These are phyloP conservation scores for Calephelis virginiensis DNA, from an alignment of 1,140 invertebrate genomes.

Conservation along the genomic window DNA sequence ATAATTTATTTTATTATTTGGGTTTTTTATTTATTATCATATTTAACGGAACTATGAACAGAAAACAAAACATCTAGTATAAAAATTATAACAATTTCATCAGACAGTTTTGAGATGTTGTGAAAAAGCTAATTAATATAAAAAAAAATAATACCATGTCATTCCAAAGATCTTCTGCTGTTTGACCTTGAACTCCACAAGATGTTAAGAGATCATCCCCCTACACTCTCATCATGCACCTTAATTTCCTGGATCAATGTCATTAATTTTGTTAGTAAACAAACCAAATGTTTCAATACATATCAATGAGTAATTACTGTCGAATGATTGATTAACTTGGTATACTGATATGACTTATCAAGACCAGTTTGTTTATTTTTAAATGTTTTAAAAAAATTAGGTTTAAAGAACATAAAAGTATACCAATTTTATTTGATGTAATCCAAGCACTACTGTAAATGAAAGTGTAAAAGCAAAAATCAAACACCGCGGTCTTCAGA, in stretches of 20 bases:
- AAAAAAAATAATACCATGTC: conserved; percentile 57
- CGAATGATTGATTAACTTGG: not conserved
- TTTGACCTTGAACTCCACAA: conserved; percentile 44
- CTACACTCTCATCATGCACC: conserved; percentile 67
- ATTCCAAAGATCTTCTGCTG: conserved; percentile 64
- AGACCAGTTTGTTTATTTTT: not conserved
- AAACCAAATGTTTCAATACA: conserved; percentile 31
- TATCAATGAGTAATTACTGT: conserved; percentile 9
- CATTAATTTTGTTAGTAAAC: conserved; percentile 61
- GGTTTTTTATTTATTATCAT: too few species aligned
- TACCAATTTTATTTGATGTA: conserved; percentile 26
- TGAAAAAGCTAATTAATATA: not conserved
- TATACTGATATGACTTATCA: not conserved
- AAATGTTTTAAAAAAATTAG: not conserved
- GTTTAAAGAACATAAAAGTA: not conserved
- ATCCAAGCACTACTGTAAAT: conserved; percentile 51
- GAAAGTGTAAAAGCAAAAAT: conserved; percentile 51
- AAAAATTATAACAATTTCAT: not conserved
- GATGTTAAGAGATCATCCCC: conserved; percentile 54
- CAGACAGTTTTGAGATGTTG: not conserved
- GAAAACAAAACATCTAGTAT: too few species aligned
- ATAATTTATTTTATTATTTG: too few species aligned
- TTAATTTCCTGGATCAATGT: conserved; percentile 68
- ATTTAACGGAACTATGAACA: too few species aligned
- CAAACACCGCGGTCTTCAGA: conserved; percentile 42